Evolutionary conservation across 2,113 vertebrate genomes (phyloP).

Genomic region (Larimichthys polyactis): DNA sequence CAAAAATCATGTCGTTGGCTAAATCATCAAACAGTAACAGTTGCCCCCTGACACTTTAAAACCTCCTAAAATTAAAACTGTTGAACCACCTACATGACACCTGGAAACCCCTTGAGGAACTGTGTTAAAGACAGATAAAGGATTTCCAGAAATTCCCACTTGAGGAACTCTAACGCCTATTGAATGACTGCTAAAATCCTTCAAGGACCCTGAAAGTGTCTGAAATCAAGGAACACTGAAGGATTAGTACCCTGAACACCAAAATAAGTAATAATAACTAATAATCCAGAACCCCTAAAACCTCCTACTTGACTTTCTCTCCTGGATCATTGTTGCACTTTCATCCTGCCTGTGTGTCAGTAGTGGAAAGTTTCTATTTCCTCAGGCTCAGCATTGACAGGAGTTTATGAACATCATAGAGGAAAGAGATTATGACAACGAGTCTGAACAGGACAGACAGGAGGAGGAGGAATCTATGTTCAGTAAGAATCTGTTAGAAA

Average conservation of each 20-base stretch:
- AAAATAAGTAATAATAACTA: no score
- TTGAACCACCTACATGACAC: no score
- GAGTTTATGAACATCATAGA: constrained; percentile 27
- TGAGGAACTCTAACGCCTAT: background rate
- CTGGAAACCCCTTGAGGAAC: no score
- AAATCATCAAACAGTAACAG: no score
- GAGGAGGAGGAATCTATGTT: background rate
- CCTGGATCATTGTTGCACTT: background rate
- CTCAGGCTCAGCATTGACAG: constrained; percentile 25
- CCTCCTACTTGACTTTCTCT: background rate
- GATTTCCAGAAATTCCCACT: no score
- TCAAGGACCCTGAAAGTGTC: background rate
- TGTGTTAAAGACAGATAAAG: no score
- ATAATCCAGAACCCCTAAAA: background rate
- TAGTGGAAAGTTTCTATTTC: constrained; percentile 36
- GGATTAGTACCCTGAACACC: background rate
- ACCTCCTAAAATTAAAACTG: no score
- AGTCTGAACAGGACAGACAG: constrained; percentile 18
- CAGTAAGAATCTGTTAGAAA: constrained; percentile 13
- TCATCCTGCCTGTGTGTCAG: background rate
- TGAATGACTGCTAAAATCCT: no score
- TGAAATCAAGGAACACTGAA: no score
- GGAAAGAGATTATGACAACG: background rate
- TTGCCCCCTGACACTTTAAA: no score
- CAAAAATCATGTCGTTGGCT: no score